Evolutionary conservation across 1,140 invertebrate genomes (phyloP).

Genomic region (Neotoxoptera formosana): DNA sequence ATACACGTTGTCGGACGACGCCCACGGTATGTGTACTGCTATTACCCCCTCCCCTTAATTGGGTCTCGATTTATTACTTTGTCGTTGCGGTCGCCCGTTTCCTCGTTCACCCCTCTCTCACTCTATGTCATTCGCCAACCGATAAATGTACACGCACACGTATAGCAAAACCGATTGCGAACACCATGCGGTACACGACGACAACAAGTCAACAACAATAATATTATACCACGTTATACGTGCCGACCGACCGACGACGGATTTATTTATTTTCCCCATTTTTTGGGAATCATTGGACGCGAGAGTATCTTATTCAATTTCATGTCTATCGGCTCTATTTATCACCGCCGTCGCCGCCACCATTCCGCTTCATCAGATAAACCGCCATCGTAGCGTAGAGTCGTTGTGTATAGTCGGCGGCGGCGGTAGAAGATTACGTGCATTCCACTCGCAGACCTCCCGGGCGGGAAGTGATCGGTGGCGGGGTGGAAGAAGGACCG

Average conservation of each 20-base stretch:
- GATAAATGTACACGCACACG: not conserved
- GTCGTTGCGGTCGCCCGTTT: constrained; percentile 12
- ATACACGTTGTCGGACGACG: constrained; percentile 50
- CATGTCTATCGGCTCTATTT: constrained; percentile 52
- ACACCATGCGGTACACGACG: not conserved
- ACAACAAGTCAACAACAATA: not conserved
- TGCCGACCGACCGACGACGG: not conserved
- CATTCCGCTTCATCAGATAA: constrained; percentile 43
- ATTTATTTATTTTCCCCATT: not conserved
- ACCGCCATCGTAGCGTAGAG: not conserved
- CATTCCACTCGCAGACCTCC: constrained; percentile 30
- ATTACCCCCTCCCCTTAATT: constrained; percentile 35
- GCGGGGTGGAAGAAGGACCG: not conserved
- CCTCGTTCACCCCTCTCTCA: not conserved
- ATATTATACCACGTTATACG: not conserved
- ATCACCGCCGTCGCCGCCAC: constrained; percentile 26
- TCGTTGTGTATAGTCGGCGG: constrained; percentile 33
- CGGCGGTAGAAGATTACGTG: constrained; percentile 56
- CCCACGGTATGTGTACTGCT: constrained; percentile 13
- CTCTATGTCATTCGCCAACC: not conserved
- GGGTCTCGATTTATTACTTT: constrained; percentile 53
- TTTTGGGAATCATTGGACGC: constrained; percentile 38
- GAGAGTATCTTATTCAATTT: constrained; percentile 48
- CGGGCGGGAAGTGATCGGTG: not conserved
- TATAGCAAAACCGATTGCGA: not conserved